These are phyloP conservation scores for Hydrocynus forskahlii DNA, from an alignment of 2,797 vertebrate genomes.

Conservation along the genomic window DNA sequence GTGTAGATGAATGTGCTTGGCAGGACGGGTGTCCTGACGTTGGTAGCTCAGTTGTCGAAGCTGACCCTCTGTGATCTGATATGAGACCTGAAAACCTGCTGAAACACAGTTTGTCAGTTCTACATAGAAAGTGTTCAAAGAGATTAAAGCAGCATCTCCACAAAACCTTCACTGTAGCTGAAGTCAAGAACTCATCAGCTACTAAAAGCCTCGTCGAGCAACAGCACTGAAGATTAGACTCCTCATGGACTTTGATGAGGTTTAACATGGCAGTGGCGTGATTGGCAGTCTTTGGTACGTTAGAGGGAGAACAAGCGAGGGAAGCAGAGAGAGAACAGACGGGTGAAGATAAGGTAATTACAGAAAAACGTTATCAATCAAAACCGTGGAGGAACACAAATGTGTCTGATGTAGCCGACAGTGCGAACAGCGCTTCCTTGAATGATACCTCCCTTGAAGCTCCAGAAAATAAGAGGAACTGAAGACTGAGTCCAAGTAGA, in stretches of 20 bases:
- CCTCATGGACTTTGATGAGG: slow-evolving; percentile 22
- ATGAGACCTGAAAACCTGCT: background rate
- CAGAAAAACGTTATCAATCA: too few relatives aligned
- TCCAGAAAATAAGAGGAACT: too few relatives aligned
- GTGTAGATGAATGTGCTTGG: too few relatives aligned
- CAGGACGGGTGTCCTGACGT: too few relatives aligned
- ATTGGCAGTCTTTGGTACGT: slow-evolving; percentile 42
- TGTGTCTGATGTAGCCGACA: too few relatives aligned
- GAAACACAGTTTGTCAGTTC: background rate
- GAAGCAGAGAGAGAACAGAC: background rate
- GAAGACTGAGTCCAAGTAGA: too few relatives aligned
- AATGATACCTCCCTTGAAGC: too few relatives aligned
- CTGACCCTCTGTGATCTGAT: background rate
- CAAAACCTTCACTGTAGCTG: slow-evolving; percentile 3
- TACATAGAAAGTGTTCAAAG: background rate
- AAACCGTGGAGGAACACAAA: too few relatives aligned
- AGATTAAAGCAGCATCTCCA: background rate
- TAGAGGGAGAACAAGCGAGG: background rate
- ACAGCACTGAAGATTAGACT: slow-evolving; percentile 37
- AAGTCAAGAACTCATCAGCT: slow-evolving; percentile 18
- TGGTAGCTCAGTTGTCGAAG: too few relatives aligned
- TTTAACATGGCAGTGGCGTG: slow-evolving; percentile 8
- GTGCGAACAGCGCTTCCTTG: too few relatives aligned
- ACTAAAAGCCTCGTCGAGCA: slow-evolving; percentile 24
- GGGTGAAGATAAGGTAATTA: background rate